Base-by-base conservation (phyloP, 1,140 invertebrate genomes). In the Zeugodacus cucurbitae region DNA sequence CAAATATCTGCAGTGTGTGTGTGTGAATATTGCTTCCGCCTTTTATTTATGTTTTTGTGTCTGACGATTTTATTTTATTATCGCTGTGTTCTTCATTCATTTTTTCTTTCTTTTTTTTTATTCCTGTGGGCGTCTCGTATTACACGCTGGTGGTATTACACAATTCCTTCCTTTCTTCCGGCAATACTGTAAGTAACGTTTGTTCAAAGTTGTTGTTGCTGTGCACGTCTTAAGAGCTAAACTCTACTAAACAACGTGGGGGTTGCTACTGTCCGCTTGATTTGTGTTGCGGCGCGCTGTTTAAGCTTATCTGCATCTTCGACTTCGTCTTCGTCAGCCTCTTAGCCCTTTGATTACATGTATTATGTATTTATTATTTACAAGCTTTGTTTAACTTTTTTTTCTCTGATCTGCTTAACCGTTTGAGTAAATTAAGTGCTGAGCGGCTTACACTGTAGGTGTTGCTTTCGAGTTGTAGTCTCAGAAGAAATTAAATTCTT, bases 51-150 rank as follows among this genome's bases (percentile, higher is more conserved):
- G 6, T 48, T 26, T 82, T 54, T 29, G 1, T 82, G 41, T 26
- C 11, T 29, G 41, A 26, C 6, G 74, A 82, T 48, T 82, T 82
- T 82, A 48, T 82, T 82, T 82, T 48, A 82, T 82, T 82, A 82
- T 8, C 26, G 26, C 41, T 54, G 26, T 48, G 74, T 82, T 20
- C 48, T 17, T 3, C 48, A 48, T 48, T 48, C 3, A 11, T 10
- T 10, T 10, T 44, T 11, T 14, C 32, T 14, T 74, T 3, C 20
- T 11, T 11, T 8, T 34, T 41, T 14, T 41, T 4, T 22, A 10
- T 8, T 48, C 17, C 14, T 82, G 41, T 82, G 74, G 22, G 10
- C 41, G 74, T 82, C 74, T 82, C 41, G 41, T n/a, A 54, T 82
- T 82, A 48, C 74, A 82, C 29, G 74, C 74, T 82, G 74, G 74